These are phyloP conservation scores for Kradibia gibbosae DNA, from an alignment of 1,140 invertebrate genomes.

Conservation along the genomic window DNA sequence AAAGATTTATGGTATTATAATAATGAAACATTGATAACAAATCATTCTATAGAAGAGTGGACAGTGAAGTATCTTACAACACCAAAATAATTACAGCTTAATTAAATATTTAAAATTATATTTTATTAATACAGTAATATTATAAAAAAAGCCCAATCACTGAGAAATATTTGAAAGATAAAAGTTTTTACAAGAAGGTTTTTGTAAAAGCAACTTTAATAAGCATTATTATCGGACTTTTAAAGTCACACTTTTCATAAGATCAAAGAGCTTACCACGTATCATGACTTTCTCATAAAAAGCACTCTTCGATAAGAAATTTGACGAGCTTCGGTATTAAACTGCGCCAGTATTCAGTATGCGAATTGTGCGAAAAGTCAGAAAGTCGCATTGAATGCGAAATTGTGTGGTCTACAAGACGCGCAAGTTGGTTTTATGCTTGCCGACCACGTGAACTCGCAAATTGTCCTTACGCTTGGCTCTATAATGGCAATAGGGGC, in stretches of 20 bases:
- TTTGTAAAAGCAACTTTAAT: neutral
- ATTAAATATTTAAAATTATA: neutral
- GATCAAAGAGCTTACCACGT: constrained; percentile 5
- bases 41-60: neutral
- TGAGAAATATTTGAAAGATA: neutral
- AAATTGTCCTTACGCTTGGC: constrained; percentile 72
- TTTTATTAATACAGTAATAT: neutral
- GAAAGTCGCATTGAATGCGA: too few relatives aligned
- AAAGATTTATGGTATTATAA: neutral
- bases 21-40: neutral
- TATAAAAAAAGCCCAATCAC: too few relatives aligned
- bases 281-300: neutral
- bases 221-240: neutral
- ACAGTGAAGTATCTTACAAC: neutral
- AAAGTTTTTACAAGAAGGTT: neutral
- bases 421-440: constrained; percentile 53
- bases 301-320: neutral
- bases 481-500: constrained; percentile 75
- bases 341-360: too few relatives aligned
- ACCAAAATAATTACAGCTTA: neutral
- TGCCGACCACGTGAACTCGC: constrained; percentile 63
- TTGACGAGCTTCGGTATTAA: neutral
- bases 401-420: neutral
- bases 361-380: too few relatives aligned
- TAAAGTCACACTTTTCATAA: neutral